Base-by-base conservation (phyloP, 2,797 vertebrate genomes). In the Tapirus indicus region DNA sequence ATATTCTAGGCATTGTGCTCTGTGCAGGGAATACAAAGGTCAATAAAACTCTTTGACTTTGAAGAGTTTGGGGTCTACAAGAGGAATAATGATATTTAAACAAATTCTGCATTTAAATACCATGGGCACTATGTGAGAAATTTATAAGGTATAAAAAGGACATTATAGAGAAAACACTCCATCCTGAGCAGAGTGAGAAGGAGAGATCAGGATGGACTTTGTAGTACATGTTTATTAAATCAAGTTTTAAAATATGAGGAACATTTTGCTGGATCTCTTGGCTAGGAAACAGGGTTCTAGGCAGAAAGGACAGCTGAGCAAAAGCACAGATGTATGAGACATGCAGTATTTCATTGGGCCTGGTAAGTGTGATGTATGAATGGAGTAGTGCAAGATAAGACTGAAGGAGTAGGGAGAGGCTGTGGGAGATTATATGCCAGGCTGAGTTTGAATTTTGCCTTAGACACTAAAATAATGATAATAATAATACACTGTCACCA, bases 381-480 rank as follows among this genome's bases (percentile, higher is more conserved):
- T 12, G 1, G 4, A 78, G 2, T 4, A n/a, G 6, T 27, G 2
- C 7, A 7, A 87, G 18, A 41, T 62, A 38, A 87, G 9, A 29
- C 4, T 56, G 13, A 20, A 93, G 17, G 35, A 72, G 1, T 1
- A 66, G 38, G 49, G 0, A 32, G 17, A 14, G 9, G 8, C 32
- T 12, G 29, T 21, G 25, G 8, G 10, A 9, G 17, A 5, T 88
- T 23, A 49, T 32, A 32, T 17, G 13, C 21, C 20, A 54, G 41
- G 21, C 8, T 84, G 38, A 88, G 32, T 74, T 66, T 66, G 35
- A 60, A 71, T 84, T 78, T 83, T 84, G 29, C 13, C 21, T 78
- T 75, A 49, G 23, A 83, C 32, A 96, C 64, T 94, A 84, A 91
- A 74, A 74, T 47, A 49, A 29, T 66, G 25, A 58, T 32, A 11